Evolutionary conservation across 1,140 invertebrate species (phyloP), one percentile per base, ranked within the genome.

Genomic region (Cephus cinctus): DNA sequence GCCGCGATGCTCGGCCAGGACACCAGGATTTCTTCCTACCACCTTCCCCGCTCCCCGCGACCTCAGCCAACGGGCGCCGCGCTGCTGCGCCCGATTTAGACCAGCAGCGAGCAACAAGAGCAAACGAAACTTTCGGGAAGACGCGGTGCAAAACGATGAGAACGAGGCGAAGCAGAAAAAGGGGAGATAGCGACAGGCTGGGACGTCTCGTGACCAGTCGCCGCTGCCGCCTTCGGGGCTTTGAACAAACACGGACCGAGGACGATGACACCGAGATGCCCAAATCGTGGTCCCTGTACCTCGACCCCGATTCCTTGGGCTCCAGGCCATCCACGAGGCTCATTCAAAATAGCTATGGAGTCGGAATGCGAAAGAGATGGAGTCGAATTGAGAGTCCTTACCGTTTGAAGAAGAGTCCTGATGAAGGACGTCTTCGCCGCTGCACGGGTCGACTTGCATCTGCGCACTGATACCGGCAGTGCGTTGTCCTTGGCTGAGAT

Each of bases 81-180:
- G n/a, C n/a, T 42, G 23, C 35, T 50, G 42, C 53, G 59, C 61
- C 65, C 48, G 64, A 68, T 68, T 68, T 68, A 68, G 65, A 68
- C 53, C 52, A 52, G 60, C 61, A 62, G 62, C 59, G 49, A 52
- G 51, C 54, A 58, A n/a, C 36, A 45, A 16, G 52, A 60, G 21
- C 43, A 52, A 47, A 22, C 16, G 20, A 5, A 18, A 44, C 31
- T 36, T 15, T 4, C 16, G 11, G 5, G 25, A 45, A 53, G 32
- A 47, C 25, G 38, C 43, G 32, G 44, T 11, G 22, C 12, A 42
- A 32, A 52, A 30, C 18, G 20, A 47, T n/a, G n/a, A n/a, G n/a
- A n/a, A n/a, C n/a, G n/a, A n/a, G n/a, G n/a, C n/a, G n/a, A n/a
- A n/a, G n/a, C n/a, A n/a, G n/a, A n/a, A n/a, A n/a, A n/a, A n/a